These are phyloP conservation scores for Micoletzkya japonica DNA, from an alignment of 2,888 invertebrate genomes.

Conservation along the genomic window DNA sequence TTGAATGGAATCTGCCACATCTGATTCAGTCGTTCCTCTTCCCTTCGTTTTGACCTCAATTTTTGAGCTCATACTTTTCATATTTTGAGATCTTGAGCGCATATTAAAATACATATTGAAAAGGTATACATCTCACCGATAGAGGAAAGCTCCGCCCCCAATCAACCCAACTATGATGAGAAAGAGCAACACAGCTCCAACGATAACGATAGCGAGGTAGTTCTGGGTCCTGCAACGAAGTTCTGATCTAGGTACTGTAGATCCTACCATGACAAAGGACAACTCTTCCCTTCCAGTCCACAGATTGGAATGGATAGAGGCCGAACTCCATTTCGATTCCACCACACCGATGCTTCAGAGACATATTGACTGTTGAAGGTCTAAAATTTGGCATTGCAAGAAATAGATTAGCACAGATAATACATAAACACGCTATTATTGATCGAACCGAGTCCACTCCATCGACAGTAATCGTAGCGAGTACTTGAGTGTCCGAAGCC, in stretches of 20 bases:
- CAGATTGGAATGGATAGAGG: constrained; percentile 8
- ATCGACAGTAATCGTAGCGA: constrained; percentile 2
- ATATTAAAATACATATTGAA: too few species aligned
- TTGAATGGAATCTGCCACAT: constrained; percentile 41
- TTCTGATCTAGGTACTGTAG: background rate
- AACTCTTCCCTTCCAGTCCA: constrained; percentile 15
- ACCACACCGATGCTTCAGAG: constrained; percentile 10
- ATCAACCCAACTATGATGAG: too few species aligned
- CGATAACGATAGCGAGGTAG: constrained; percentile 8
- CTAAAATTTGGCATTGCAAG: background rate
- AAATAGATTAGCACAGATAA: background rate
- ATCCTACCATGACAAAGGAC: constrained; percentile 12
- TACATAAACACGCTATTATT: background rate
- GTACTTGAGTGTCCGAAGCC: background rate
- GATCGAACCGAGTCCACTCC: background rate
- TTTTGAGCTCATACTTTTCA: background rate
- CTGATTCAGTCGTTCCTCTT: constrained; percentile 37
- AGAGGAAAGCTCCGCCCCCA: too few species aligned
- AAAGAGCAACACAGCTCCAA: too few species aligned
- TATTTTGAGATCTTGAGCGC: background rate
- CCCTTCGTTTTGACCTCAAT: constrained; percentile 33
- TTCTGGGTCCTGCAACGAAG: background rate
- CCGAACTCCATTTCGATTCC: constrained; percentile 19
- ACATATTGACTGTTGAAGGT: constrained; percentile 6
- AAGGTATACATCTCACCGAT: too few species aligned